Evolutionary conservation across 2,888 invertebrate genomes (phyloP).

Genomic region (Papilio gigon): DNA sequence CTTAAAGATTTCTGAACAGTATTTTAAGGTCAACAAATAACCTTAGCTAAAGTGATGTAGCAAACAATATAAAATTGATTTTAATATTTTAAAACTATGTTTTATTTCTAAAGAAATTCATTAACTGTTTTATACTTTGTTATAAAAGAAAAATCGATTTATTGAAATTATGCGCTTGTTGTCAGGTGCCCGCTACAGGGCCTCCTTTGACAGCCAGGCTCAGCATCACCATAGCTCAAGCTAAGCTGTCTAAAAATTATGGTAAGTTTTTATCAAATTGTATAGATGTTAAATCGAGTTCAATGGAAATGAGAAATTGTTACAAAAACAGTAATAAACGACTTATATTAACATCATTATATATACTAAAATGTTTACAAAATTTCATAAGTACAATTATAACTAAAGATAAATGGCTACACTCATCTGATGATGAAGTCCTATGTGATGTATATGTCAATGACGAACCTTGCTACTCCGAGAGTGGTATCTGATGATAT

Average conservation of each 20-base stretch:
- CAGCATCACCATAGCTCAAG: slow-evolving; percentile 94
- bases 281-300: no score
- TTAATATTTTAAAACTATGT: background rate
- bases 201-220: slow-evolving; percentile 85
- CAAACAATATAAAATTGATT: background rate
- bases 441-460: no score
- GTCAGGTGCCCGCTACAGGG: slow-evolving; percentile 68
- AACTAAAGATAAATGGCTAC: no score
- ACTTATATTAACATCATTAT: no score
- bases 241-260: slow-evolving; percentile 96
- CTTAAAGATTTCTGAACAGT: background rate
- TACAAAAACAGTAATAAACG: no score
- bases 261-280: slow-evolving; percentile 66
- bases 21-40: background rate
- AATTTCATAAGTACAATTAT: no score
- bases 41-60: background rate
- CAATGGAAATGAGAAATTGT: no score
- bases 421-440: no score
- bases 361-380: no score
- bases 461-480: no score
- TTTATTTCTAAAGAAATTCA: background rate
- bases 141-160: background rate
- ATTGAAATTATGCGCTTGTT: no score
- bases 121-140: background rate
- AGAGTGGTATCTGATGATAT: no score